Base-by-base conservation (phyloP, 2,888 invertebrate species). In the Torymus tubicola region DNA sequence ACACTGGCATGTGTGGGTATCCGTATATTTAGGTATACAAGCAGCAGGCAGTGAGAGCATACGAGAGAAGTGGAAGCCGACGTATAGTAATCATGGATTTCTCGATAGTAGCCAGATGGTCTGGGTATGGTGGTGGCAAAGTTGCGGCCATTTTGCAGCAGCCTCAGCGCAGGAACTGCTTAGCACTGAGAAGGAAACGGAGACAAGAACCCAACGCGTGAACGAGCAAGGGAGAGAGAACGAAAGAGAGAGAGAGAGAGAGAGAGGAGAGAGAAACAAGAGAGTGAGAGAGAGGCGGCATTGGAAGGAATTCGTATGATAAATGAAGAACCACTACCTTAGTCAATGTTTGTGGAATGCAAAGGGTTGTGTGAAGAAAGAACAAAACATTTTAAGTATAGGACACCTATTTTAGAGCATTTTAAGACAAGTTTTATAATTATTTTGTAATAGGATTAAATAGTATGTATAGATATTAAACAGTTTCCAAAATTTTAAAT, bases 151-250 rank as follows among this genome's bases (percentile, higher is more conserved):
- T 81, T 82, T 80, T 81, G 80, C 81, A 82, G 82, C 74, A 75
- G 80, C 69, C 69, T 53, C 67, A 65, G 64, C 82, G 75, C 83
- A 82, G 84, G 84, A 82, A 82, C 84, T 83, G 84, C 80, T 82
- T 80, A 83, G 78, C 80, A 65, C 77, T 74, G 82, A 75, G 71
- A 76, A 77, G 78, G 83, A 72, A 80, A 81, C 70, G 81, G 76
- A 82, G 83, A 82, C 78, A 80, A 81, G 81, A 81, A 78, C 83
- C 76, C 71, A 55, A 31, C 53, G 58, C n/a, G 74, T 76, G 83
- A 73, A 61, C 70, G 57, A 21, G 81, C 3, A 71, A 52, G 65
- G 52, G 68, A 63, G 70, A 5, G 55, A 61, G 55, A 78, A 60
- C 61, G 69, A 52, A 13, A 75, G 82, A 78, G 76, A 60, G 31